phyloP scores from a whole-genome alignment of 1,140 invertebrate species.

The Drosophila neocordata region DNA sequence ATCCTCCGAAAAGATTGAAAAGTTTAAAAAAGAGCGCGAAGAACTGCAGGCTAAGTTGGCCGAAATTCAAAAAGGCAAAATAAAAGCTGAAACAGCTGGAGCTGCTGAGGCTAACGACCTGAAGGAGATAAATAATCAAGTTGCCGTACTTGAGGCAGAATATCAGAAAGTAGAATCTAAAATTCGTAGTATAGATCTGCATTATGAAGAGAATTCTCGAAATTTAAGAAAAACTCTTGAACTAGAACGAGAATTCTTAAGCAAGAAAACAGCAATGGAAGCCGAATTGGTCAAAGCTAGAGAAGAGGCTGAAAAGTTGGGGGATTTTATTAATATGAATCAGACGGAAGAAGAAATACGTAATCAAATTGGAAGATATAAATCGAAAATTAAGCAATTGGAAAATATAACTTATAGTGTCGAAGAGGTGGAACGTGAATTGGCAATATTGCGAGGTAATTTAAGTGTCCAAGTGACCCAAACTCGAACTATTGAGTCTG shows the following conservation, averaged over 20 bases:
- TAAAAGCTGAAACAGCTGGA: background rate
- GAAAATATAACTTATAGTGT: conserved; percentile 43
- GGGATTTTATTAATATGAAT: conserved; percentile 52
- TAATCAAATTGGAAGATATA: conserved; percentile 51
- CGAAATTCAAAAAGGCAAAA: conserved; percentile 28
- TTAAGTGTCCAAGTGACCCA: conserved; percentile 11
- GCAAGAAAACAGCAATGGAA: conserved; percentile 24
- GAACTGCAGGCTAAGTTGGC: conserved; percentile 31
- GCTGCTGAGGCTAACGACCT: conserved; percentile 27
- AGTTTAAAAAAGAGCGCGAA: conserved; percentile 36
- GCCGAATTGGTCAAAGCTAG: conserved; percentile 33
- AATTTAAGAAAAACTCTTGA: conserved; percentile 26
- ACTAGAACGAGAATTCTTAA: conserved; percentile 29
- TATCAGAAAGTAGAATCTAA: conserved; percentile 28
- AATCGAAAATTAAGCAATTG: conserved; percentile 60
- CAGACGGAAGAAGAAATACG: conserved; percentile 48
- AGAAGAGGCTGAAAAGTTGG: conserved; percentile 41
- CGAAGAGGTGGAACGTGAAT: conserved; percentile 40
- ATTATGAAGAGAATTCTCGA: conserved; percentile 53
- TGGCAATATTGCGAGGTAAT: conserved; percentile 21
- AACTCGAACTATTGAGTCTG: conserved; percentile 22
- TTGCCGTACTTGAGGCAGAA: conserved; percentile 30
- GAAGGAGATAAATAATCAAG: conserved; percentile 28
- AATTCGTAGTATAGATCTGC: conserved; percentile 49
- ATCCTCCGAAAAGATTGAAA: conserved; percentile 45